Percentiles rank a stretch among this genome's conserved stretches.
Evolutionary conservation across 2,797 vertebrate species (phyloP).

Genomic region (Acrossocheilus wenchowensis): DNA sequence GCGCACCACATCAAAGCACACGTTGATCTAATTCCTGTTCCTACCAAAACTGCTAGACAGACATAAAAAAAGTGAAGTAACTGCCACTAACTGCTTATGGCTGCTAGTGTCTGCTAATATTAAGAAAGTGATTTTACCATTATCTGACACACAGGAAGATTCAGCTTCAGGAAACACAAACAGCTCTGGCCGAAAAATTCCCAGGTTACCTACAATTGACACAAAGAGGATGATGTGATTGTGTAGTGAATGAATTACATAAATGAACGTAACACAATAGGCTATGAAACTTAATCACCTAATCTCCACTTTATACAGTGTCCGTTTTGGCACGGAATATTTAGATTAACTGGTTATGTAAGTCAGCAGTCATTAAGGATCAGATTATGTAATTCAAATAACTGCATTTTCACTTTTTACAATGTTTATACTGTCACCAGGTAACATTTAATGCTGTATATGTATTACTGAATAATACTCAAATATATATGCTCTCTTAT

Average conservation of each 20-base stretch:
- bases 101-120: background rate
- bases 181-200: constrained; percentile 53
- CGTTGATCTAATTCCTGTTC: constrained; percentile 38
- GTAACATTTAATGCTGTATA: background rate
- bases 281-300: constrained; percentile 1
- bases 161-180: constrained; percentile 52
- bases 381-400: background rate
- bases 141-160: constrained; percentile 51
- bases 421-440: background rate
- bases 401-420: background rate
- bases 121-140: constrained; percentile 58
- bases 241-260: constrained; percentile 3
- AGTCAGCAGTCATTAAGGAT: background rate
- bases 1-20: constrained; percentile 59
- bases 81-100: background rate
- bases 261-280: background rate
- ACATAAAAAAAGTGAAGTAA: constrained; percentile 8
- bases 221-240: constrained; percentile 1
- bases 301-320: background rate
- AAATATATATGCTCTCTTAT: background rate
- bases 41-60: constrained; percentile 37
- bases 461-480: background rate
- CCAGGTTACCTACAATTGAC: constrained; percentile 61
- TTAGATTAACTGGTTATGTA: background rate
- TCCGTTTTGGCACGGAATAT: background rate